phyloP scores from a whole-genome alignment of 2,113 vertebrate genomes.

The Oncorhynchus nerka region DNA sequence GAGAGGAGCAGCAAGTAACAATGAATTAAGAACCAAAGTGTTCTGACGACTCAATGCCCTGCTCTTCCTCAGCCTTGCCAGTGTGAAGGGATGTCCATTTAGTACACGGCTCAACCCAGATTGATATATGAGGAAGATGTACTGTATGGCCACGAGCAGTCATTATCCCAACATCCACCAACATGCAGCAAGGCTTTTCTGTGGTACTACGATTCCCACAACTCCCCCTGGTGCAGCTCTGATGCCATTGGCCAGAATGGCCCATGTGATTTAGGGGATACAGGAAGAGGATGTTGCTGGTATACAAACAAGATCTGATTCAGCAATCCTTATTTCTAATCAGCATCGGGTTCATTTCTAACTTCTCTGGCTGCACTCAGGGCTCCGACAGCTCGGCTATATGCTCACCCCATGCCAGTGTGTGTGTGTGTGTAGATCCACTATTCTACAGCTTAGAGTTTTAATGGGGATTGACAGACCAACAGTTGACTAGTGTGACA shows the following conservation, averaged over 20 bases:
- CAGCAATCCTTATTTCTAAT: conserved; percentile 75
- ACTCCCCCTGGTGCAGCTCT: conserved; percentile 1
- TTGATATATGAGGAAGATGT: conserved; percentile 72
- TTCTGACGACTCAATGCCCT: conserved; percentile 42
- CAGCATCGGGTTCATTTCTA: conserved; percentile 72
- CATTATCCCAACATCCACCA: conserved; percentile 64
- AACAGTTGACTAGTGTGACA: too few species aligned
- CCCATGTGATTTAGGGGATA: conserved; percentile 64
- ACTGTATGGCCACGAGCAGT: conserved; percentile 60
- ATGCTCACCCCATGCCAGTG: neutral
- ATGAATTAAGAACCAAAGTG: conserved; percentile 61
- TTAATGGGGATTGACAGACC: too few species aligned
- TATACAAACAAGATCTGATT: conserved; percentile 82
- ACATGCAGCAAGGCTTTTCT: conserved; percentile 52
- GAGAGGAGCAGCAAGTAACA: conserved; percentile 39
- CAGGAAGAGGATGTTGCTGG: conserved; percentile 73
- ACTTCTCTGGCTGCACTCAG: conserved; percentile 40
- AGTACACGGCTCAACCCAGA: conserved; percentile 54
- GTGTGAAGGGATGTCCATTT: conserved; percentile 48
- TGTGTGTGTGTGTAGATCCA: neutral
- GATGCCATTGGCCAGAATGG: conserved; percentile 8
- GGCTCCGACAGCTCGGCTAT: conserved; percentile 56
- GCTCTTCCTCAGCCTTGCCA: conserved; percentile 4
- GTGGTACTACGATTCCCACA: neutral
- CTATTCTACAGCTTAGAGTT: too few species aligned